Evolutionary conservation across 2,113 vertebrate genomes (phyloP).

Genomic region (Dasyornis broadbenti): DNA sequence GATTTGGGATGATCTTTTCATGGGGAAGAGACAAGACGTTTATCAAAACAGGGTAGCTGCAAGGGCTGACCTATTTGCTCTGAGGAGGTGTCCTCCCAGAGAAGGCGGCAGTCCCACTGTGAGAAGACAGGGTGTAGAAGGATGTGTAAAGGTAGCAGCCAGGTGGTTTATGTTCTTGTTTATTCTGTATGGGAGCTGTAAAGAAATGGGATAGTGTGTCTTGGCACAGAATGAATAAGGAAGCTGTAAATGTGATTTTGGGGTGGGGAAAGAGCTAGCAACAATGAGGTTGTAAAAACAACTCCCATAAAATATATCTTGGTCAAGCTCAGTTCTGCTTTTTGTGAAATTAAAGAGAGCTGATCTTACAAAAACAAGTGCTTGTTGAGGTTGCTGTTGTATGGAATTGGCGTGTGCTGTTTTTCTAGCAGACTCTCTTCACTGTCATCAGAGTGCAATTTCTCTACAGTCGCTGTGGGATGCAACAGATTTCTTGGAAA

Average conservation of each 20-base stretch:
- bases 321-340: slow-evolving; percentile 12
- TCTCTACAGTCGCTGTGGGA: slow-evolving; percentile 62
- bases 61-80: not conserved
- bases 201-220: not conserved
- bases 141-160: not conserved
- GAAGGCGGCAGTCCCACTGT: not conserved
- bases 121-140: not conserved
- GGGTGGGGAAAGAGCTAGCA: not conserved
- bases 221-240: slow-evolving; percentile 23
- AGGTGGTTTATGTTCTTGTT: not conserved
- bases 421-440: slow-evolving; percentile 61
- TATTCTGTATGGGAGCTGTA: not conserved
- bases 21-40: not conserved
- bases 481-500: slow-evolving; percentile 71
- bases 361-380: slow-evolving; percentile 50
- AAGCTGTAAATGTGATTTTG: slow-evolving; percentile 20
- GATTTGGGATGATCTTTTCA: not conserved
- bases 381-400: slow-evolving; percentile 38
- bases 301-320: not conserved
- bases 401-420: slow-evolving; percentile 33
- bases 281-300: not conserved
- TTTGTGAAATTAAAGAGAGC: slow-evolving; percentile 25
- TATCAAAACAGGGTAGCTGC: not conserved
- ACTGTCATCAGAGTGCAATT: slow-evolving; percentile 62
- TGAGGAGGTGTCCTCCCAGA: not conserved